A percentile compares a stretch with the other conserved stretches of the same genome.
These are phyloP conservation scores for Musca domestica DNA, from an alignment of 1,140 invertebrate genomes.

Conservation along the genomic window DNA sequence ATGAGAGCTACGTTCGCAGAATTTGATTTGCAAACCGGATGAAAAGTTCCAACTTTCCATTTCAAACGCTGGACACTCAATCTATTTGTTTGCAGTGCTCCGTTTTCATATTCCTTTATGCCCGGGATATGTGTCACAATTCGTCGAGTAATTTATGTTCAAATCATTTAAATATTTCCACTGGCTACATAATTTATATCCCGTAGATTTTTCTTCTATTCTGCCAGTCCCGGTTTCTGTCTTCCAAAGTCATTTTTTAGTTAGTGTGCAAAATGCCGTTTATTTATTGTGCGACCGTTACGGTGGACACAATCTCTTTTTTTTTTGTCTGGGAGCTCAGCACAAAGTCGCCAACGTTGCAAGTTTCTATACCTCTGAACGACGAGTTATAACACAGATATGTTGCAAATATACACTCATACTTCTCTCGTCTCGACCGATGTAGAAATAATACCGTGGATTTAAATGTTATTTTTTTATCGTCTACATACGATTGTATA, in stretches of 20 bases:
- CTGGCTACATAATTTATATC: slow-evolving; percentile 16
- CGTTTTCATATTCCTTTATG: not conserved
- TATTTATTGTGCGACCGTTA: not conserved
- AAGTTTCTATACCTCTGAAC: not conserved
- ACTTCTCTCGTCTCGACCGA: too few species aligned
- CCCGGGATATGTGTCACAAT: slow-evolving; percentile 18
- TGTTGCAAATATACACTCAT: too few species aligned
- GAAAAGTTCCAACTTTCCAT: too few species aligned
- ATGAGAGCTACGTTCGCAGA: too few species aligned
- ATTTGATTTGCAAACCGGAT: too few species aligned
- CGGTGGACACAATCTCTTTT: not conserved
- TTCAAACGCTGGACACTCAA: too few species aligned
- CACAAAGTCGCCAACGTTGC: slow-evolving; percentile 7
- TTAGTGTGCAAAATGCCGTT: not conserved
- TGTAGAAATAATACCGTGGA: too few species aligned
- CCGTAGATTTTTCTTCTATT: slow-evolving; percentile 1
- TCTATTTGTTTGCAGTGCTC: too few species aligned
- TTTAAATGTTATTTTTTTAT: too few species aligned
- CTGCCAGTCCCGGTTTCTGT: not conserved
- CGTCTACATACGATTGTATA: too few species aligned
- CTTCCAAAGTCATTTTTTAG: not conserved
- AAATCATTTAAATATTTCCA: slow-evolving; percentile 19
- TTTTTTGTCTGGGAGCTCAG: not conserved
- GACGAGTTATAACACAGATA: too few species aligned
- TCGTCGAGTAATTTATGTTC: slow-evolving; percentile 11